Percentiles rank a stretch among this genome's conserved stretches.
Evolutionary conservation across 2,113 vertebrate genomes (phyloP).

Genomic region (Syngnathoides biaculeatus): DNA sequence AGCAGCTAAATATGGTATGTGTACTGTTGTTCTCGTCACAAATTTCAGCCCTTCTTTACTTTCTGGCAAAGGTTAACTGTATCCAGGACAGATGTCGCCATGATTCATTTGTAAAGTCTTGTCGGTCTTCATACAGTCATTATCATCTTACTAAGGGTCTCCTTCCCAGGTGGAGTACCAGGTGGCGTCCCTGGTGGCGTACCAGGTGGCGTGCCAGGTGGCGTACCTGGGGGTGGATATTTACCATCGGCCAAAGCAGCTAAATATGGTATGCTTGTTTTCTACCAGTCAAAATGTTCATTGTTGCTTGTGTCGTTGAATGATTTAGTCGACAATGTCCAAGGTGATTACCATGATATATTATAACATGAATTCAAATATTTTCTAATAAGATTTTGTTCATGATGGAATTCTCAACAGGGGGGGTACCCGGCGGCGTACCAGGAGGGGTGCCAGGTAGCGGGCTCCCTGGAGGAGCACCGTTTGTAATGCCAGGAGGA

Average conservation of each 20-base stretch:
- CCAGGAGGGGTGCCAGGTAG: slow-evolving; percentile 26
- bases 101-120: background rate
- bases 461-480: slow-evolving; percentile 11
- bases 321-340: background rate
- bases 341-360: background rate
- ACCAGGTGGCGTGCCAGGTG: background rate
- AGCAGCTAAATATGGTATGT: slow-evolving; percentile 12
- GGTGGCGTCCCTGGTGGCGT: background rate
- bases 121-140: background rate
- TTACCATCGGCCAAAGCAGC: slow-evolving; percentile 1
- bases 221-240: slow-evolving; percentile 1
- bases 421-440: slow-evolving; percentile 17
- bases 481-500: no score
- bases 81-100: background rate
- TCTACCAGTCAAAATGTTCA: background rate
- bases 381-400: background rate
- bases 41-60: background rate
- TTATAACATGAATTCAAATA: background rate
- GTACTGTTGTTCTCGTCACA: background rate
- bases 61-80: background rate
- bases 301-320: background rate
- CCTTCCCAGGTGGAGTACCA: background rate
- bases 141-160: background rate
- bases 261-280: slow-evolving; percentile 1
- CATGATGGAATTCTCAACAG: slow-evolving; percentile 6